Evolutionary conservation across 2,797 vertebrate species (phyloP).

Genomic region (Labeo calbasu): DNA sequence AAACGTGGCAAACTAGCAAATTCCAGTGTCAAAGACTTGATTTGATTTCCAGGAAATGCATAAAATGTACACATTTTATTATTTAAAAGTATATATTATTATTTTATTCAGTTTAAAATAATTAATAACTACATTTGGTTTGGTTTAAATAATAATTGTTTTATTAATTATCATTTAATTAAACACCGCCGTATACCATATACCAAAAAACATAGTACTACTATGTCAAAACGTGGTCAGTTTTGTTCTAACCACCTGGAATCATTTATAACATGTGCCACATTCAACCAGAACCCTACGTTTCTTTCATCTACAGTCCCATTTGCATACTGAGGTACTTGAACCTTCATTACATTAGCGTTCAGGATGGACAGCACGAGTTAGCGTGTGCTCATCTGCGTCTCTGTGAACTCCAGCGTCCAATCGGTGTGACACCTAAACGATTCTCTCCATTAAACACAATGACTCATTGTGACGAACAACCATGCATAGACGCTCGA

Average conservation of each 20-base stretch:
- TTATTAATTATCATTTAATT: neutral
- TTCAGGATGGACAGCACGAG: neutral
- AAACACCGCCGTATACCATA: no score
- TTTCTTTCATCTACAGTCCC: neutral
- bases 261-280: neutral
- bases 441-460: conserved; percentile 51
- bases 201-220: no score
- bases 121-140: neutral
- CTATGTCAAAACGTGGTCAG: neutral
- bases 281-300: neutral
- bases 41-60: neutral
- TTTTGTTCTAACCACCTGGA: neutral
- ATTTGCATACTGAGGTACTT: conserved; percentile 19
- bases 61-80: neutral
- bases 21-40: neutral
- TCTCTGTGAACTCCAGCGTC: conserved; percentile 30
- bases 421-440: conserved; percentile 40
- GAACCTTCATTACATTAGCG: conserved; percentile 30
- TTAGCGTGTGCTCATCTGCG: neutral
- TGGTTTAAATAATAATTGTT: neutral
- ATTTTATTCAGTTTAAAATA: neutral
- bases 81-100: neutral
- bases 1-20: neutral
- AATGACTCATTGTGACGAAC: conserved; percentile 41
- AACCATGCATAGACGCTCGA: conserved; percentile 37